Percentiles rank a stretch among this genome's conserved stretches.
Conservation (phyloP, 2,113 vertebrate species). For the Lynx canadensis region DNA sequence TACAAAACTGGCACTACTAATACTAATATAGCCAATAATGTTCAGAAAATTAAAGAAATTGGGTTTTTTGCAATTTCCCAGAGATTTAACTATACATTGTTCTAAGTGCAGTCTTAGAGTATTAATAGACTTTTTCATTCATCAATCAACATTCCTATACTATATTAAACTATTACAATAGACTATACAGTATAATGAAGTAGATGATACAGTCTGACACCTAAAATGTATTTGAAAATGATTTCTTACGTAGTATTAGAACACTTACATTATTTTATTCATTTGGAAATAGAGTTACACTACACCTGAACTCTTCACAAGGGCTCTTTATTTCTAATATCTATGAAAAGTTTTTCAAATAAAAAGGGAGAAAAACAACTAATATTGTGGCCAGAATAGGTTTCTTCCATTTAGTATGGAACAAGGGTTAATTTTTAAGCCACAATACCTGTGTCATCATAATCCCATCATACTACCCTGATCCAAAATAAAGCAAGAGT, state of each 20-base stretch:
- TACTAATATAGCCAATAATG: background rate
- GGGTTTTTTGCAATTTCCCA: background rate
- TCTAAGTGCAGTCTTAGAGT: background rate
- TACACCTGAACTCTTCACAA: background rate
- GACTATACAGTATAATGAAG: background rate
- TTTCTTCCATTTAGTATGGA: background rate
- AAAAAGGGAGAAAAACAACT: background rate
- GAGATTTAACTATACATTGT: background rate
- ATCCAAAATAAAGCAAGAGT: background rate
- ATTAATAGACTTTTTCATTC: background rate
- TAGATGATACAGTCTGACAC: background rate
- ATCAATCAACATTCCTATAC: background rate
- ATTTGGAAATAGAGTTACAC: background rate
- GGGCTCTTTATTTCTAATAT: background rate
- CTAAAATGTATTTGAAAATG: background rate
- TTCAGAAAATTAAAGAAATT: background rate
- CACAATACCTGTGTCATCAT: background rate
- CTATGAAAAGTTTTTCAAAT: background rate
- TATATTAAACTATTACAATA: background rate
- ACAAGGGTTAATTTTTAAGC: background rate
- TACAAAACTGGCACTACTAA: background rate
- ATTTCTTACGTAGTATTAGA: background rate
- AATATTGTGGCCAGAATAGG: background rate
- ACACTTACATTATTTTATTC: background rate
- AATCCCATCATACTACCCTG: background rate